Percentiles rank a stretch among this genome's conserved stretches.
Evolutionary conservation across 2,888 invertebrate genomes (phyloP).

Genomic region (Muscina levida): DNA sequence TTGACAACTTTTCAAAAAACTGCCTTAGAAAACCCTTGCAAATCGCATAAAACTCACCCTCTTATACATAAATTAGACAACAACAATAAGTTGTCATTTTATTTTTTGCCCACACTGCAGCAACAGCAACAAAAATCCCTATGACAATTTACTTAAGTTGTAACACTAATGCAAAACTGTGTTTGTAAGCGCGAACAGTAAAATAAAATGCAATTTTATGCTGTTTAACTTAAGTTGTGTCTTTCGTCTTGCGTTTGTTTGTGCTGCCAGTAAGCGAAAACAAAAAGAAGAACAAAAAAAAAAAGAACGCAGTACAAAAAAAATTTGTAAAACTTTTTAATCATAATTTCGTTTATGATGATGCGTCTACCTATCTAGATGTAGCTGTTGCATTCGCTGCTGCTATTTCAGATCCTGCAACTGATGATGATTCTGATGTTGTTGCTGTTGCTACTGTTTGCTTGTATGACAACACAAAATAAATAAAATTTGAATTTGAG

Average conservation of each 20-base stretch:
- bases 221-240: conserved; percentile 68
- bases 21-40: no score
- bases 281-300: conserved; percentile 10
- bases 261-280: neutral
- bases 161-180: conserved; percentile 22
- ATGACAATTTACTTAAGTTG: conserved; percentile 65
- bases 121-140: conserved; percentile 43
- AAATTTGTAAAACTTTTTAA: conserved; percentile 55
- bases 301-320: conserved; percentile 18
- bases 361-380: conserved; percentile 31
- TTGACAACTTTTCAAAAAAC: no score
- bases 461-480: no score
- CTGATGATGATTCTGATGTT: neutral
- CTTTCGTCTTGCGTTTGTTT: conserved; percentile 50
- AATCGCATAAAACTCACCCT: no score
- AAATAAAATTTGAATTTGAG: no score
- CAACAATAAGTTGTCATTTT: conserved; percentile 53
- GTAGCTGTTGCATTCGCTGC: conserved; percentile 21
- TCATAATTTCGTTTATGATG: conserved; percentile 51
- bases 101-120: neutral
- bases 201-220: conserved; percentile 67
- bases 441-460: conserved; percentile 7
- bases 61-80: conserved; percentile 35
- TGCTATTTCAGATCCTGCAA: neutral
- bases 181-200: conserved; percentile 33